Evolutionary conservation across 2,797 vertebrate genomes (phyloP).

Genomic region (Phoxinus dragarum): DNA sequence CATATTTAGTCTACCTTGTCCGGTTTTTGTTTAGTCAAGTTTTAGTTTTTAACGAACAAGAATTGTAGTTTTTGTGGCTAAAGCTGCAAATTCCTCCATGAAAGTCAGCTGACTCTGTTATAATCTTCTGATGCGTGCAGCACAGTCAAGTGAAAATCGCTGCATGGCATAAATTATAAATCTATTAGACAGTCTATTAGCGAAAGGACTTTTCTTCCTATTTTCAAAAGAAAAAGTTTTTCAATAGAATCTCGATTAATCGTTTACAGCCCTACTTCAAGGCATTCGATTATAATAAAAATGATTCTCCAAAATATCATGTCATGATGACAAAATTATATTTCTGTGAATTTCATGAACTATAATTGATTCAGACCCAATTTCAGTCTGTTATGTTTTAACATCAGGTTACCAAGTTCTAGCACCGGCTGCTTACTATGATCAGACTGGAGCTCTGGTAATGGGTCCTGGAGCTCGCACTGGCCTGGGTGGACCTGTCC

Average conservation of each 20-base stretch:
- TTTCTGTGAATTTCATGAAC: neutral
- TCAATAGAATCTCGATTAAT: no score
- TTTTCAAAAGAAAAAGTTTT: no score
- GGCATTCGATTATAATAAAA: neutral
- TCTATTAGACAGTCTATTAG: no score
- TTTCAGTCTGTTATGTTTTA: neutral
- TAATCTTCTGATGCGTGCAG: no score
- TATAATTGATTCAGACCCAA: neutral
- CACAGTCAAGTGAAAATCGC: no score
- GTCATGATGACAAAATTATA: neutral
- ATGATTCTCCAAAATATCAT: neutral
- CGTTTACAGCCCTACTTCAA: neutral
- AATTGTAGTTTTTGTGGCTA: no score
- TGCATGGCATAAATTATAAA: no score
- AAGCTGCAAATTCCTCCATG: no score
- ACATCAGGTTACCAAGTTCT: constrained; percentile 93
- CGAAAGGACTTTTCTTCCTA: no score
- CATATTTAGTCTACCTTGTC: no score
- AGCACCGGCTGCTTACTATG: constrained; percentile 96
- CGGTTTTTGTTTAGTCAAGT: neutral
- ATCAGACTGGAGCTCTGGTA: constrained; percentile 94
- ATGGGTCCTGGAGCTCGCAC: constrained; percentile 94
- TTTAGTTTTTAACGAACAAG: neutral
- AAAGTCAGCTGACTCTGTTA: no score
- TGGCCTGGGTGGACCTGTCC: constrained; percentile 90